Evolutionary conservation across 1,140 invertebrate genomes (phyloP).

Genomic region (Aphis gossypii): DNA sequence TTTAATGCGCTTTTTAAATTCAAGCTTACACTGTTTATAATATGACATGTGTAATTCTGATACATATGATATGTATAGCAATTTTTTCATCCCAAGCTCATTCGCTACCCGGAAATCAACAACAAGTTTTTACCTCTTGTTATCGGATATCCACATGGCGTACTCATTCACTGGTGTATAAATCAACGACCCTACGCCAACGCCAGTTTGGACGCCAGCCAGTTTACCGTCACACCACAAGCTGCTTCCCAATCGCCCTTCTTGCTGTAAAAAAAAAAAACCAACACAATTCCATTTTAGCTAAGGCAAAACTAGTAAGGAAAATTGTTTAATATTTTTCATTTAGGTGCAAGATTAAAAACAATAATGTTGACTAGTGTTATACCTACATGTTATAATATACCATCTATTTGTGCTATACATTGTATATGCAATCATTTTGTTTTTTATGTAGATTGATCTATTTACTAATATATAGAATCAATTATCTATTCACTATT

Average conservation of each 20-base stretch:
- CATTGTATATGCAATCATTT: too few relatives aligned
- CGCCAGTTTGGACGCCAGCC: conserved; percentile 60
- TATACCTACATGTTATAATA: neutral
- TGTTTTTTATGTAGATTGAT: neutral
- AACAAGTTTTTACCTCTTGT: conserved; percentile 57
- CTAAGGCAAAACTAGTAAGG: neutral
- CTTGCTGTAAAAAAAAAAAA: conserved; percentile 42
- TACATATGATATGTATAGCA: neutral
- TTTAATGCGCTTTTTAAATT: neutral
- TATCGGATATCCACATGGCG: conserved; percentile 59
- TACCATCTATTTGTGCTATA: neutral
- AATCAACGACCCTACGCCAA: conserved; percentile 60
- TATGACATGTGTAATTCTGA: conserved; percentile 4
- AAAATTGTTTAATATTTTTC: neutral
- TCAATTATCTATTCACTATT: neutral
- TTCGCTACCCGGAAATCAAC: neutral
- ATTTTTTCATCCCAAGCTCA: neutral
- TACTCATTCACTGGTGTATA: conserved; percentile 60
- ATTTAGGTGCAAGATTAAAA: neutral
- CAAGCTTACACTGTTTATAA: neutral
- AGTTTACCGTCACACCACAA: conserved; percentile 59
- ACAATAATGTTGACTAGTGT: neutral
- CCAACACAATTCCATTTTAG: neutral
- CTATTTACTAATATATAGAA: neutral
- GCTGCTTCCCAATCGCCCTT: conserved; percentile 54